Evolutionary conservation across 2,113 vertebrate species (phyloP).

Genomic region (Tetrao urogallus): DNA sequence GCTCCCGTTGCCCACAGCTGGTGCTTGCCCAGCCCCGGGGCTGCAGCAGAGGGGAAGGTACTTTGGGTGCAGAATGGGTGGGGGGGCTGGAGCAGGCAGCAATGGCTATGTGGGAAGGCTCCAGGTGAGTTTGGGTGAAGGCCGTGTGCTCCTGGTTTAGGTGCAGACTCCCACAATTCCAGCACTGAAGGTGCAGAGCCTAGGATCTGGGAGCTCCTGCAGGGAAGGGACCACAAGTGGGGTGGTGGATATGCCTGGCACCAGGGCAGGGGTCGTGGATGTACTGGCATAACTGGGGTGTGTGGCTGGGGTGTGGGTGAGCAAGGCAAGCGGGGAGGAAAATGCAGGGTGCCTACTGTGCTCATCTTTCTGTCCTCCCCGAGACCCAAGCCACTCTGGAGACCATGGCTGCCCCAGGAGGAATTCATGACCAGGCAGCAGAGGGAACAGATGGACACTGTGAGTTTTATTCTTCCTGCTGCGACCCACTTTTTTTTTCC

Average conservation of each 20-base stretch:
- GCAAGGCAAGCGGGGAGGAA: neutral
- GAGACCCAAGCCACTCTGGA: slow-evolving; percentile 80
- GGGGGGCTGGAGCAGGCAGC: no score
- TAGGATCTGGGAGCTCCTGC: rapidly evolving
- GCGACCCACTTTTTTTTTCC: rapidly evolving
- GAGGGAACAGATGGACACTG: slow-evolving; percentile 31
- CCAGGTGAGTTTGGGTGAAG: neutral
- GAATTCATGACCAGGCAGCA: slow-evolving; percentile 2
- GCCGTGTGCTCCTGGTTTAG: neutral
- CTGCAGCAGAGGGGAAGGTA: slow-evolving; percentile 48
- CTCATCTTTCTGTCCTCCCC: neutral
- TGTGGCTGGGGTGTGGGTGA: rapidly evolving
- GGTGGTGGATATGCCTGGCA: rapidly evolving
- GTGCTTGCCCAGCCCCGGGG: neutral
- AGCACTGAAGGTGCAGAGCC: rapidly evolving
- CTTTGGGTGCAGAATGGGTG: neutral
- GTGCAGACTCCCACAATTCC: neutral
- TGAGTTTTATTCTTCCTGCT: slow-evolving; percentile 65
- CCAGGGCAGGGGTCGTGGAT: neutral
- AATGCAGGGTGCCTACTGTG: rapidly evolving
- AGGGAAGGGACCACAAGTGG: rapidly evolving
- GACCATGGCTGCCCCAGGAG: slow-evolving; percentile 80
- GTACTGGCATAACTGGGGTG: neutral
- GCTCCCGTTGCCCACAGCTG: neutral
- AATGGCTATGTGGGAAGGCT: neutral